phyloP scores from a whole-genome alignment of 2,797 vertebrate genomes.

The Megaceryle alcyon region DNA sequence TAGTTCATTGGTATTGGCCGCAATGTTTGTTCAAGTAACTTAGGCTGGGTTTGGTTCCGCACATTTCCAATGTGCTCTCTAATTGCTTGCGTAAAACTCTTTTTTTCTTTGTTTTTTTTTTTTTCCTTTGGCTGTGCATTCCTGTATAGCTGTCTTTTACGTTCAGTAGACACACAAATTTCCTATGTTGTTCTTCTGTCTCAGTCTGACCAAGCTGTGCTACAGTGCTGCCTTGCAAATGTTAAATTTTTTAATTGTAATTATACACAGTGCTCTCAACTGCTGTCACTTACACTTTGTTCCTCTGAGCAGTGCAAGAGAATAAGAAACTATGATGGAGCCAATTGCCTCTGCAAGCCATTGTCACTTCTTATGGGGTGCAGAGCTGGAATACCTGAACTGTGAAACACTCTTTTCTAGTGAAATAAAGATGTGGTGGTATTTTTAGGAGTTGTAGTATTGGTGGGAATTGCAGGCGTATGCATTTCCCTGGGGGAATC shows the following conservation, averaged over 20 bases:
- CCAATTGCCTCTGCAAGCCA: not conserved
- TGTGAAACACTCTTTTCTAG: fast-evolving
- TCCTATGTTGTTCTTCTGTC: not conserved
- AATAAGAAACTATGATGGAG: not conserved
- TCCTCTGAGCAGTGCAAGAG: not conserved
- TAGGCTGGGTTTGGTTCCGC: not conserved
- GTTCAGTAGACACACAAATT: not conserved
- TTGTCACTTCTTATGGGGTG: not conserved
- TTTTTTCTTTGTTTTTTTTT: not conserved
- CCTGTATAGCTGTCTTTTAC: not conserved
- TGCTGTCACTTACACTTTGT: not conserved
- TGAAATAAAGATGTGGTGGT: not conserved
- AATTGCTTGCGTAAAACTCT: not conserved
- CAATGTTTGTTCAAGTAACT: not conserved
- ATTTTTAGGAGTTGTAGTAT: not conserved
- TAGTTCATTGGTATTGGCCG: not conserved
- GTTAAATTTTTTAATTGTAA: not conserved
- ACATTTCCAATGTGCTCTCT: not conserved
- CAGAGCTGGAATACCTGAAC: not conserved
- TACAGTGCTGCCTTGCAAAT: not conserved
- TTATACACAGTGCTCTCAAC: not conserved
- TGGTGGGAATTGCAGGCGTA: fast-evolving
- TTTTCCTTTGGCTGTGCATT: not conserved
- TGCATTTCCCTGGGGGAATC: not conserved
- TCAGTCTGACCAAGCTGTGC: not conserved